phyloP scores from a whole-genome alignment of 1,140 invertebrate genomes.

The Trachymyrmex septentrionalis region DNA sequence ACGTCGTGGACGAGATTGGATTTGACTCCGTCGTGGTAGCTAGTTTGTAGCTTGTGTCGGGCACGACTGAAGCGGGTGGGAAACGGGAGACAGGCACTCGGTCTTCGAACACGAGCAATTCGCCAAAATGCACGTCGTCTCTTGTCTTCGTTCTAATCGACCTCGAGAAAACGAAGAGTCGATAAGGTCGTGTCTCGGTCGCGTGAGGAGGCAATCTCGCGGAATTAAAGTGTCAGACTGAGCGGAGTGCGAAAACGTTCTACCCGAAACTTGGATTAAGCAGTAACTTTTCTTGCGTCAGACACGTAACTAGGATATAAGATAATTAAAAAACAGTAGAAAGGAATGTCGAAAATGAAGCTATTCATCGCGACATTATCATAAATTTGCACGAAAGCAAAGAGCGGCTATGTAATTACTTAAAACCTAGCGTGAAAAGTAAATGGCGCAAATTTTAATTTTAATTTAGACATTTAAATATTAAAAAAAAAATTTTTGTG shows the following conservation, averaged over 20 bases:
- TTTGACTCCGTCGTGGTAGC: constrained; percentile 74
- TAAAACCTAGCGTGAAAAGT: background rate
- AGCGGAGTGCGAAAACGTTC: constrained; percentile 1
- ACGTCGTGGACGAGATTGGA: constrained; percentile 78
- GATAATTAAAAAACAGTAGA: background rate
- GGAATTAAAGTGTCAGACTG: constrained; percentile 56
- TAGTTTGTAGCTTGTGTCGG: constrained; percentile 46
- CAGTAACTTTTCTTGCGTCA: background rate
- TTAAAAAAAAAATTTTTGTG: background rate
- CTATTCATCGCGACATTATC: background rate
- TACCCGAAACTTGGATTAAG: constrained; percentile 49
- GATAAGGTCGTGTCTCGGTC: constrained; percentile 47
- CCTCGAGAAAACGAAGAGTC: constrained; percentile 50
- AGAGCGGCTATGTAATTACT: background rate
- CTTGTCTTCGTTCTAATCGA: constrained; percentile 60
- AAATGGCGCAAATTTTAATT: background rate
- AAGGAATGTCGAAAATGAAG: background rate
- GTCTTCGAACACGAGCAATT: constrained; percentile 71
- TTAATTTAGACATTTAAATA: background rate
- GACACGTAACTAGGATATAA: background rate
- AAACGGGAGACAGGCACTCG: constrained; percentile 44
- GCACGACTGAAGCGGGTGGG: constrained; percentile 6
- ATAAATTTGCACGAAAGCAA: background rate
- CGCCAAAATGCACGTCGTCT: constrained; percentile 70
- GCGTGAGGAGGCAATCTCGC: constrained; percentile 46